Conservation (phyloP, 2,797 vertebrate genomes). For the Tapera naevia region DNA sequence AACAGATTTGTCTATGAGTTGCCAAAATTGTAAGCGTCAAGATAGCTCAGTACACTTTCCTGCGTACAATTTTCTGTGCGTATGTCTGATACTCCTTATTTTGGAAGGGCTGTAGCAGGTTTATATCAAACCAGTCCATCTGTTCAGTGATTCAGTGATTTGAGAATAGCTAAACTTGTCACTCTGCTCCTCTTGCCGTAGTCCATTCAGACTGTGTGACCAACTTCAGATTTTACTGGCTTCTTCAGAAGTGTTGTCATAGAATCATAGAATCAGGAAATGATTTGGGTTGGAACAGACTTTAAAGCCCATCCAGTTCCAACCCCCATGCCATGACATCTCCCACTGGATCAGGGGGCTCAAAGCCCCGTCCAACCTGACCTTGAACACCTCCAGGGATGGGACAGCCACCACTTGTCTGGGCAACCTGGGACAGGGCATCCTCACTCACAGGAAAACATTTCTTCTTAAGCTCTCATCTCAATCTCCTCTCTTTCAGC, state of each 20-base stretch:
- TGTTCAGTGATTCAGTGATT: constrained; percentile 25
- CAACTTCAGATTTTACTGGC: background rate
- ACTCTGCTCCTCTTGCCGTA: background rate
- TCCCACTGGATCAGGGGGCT: too few relatives aligned
- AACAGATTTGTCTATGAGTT: constrained; percentile 32
- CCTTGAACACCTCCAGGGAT: too few relatives aligned
- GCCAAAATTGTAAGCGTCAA: background rate
- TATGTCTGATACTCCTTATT: constrained; percentile 42
- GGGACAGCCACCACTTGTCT: too few relatives aligned
- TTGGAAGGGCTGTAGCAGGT: constrained; percentile 24
- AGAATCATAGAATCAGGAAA: too few relatives aligned
- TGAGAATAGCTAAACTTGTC: background rate
- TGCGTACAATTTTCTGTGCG: background rate
- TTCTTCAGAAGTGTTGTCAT: background rate
- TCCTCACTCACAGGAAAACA: too few relatives aligned
- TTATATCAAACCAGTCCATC: constrained; percentile 23
- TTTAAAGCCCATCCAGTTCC: too few relatives aligned
- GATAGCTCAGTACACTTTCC: background rate
- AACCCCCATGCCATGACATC: too few relatives aligned
- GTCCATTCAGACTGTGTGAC: background rate
- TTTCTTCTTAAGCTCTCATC: too few relatives aligned
- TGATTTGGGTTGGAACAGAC: too few relatives aligned
- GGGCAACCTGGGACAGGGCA: too few relatives aligned
- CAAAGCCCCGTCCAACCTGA: too few relatives aligned
- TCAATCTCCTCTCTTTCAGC: too few relatives aligned